Evolutionary conservation across 1,140 invertebrate species (phyloP).

Genomic region (Dinothrombium tinctorium): DNA sequence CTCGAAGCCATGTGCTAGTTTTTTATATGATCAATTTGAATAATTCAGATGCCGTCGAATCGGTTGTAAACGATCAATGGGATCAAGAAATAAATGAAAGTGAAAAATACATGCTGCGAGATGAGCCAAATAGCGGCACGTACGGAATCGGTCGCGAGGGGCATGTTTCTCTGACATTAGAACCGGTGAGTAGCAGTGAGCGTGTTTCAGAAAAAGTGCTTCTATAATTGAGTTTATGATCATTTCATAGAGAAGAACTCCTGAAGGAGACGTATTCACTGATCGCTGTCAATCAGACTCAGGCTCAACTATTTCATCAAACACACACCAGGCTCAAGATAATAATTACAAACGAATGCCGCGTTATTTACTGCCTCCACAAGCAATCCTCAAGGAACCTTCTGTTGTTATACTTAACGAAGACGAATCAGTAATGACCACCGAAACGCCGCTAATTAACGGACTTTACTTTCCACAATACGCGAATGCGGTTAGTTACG

Average conservation of each 20-base stretch:
- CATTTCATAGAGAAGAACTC: background rate
- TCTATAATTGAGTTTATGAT: background rate
- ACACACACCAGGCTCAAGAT: background rate
- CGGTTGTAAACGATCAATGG: background rate
- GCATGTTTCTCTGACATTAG: background rate
- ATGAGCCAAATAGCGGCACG: background rate
- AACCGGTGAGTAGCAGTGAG: background rate
- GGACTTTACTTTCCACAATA: constrained; percentile 3
- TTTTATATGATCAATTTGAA: too few species aligned
- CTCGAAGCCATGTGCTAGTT: too few species aligned
- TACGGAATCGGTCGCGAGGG: background rate
- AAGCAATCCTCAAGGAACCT: background rate
- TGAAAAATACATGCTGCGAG: constrained; percentile 1
- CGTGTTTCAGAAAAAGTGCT: background rate
- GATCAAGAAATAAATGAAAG: background rate
- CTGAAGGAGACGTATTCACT: background rate
- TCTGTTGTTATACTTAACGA: constrained; percentile 2
- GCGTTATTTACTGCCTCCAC: background rate
- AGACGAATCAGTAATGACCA: constrained; percentile 1
- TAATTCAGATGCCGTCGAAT: too few species aligned
- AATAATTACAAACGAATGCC: background rate
- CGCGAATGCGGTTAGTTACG: background rate
- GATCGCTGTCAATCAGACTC: background rate
- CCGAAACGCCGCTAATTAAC: constrained; percentile 3
- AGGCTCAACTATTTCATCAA: constrained; percentile 1